Conservation (phyloP, 2,888 invertebrate species). For the Drosophila quinaria region DNA sequence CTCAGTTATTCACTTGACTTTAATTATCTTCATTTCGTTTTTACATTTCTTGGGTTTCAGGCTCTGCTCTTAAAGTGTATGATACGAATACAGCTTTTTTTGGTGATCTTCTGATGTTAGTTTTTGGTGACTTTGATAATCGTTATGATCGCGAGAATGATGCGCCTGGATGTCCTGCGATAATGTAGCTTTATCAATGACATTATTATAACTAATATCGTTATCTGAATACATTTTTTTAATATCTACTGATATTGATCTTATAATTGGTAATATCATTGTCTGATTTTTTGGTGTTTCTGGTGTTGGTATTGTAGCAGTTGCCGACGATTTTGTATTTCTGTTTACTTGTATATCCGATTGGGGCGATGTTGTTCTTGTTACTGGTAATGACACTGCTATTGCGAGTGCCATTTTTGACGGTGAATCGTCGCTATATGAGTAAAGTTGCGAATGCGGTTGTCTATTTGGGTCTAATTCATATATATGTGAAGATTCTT, state of each 20-base stretch:
- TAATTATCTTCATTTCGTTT: neutral
- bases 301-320: conserved; percentile 31
- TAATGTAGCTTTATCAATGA: conserved; percentile 19
- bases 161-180: conserved; percentile 18
- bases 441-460: conserved; percentile 45
- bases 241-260: conserved; percentile 71
- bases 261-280: conserved; percentile 65
- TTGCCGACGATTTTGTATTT: conserved; percentile 12
- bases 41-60: conserved; percentile 35
- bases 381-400: conserved; percentile 61
- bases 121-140: conserved; percentile 16
- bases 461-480: conserved; percentile 56
- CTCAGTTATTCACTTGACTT: conserved; percentile 29
- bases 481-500: conserved; percentile 37
- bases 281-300: conserved; percentile 55
- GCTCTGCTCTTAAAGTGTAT: conserved; percentile 54
- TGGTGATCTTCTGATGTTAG: conserved; percentile 24
- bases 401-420: conserved; percentile 25
- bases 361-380: conserved; percentile 64
- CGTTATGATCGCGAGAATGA: conserved; percentile 26
- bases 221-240: conserved; percentile 81
- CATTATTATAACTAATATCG: conserved; percentile 68
- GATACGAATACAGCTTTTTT: conserved; percentile 58
- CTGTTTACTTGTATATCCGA: conserved; percentile 45
- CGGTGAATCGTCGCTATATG: conserved; percentile 26